These are phyloP conservation scores for Elysia crispata DNA, from an alignment of 2,888 invertebrate species.

Conservation along the genomic window DNA sequence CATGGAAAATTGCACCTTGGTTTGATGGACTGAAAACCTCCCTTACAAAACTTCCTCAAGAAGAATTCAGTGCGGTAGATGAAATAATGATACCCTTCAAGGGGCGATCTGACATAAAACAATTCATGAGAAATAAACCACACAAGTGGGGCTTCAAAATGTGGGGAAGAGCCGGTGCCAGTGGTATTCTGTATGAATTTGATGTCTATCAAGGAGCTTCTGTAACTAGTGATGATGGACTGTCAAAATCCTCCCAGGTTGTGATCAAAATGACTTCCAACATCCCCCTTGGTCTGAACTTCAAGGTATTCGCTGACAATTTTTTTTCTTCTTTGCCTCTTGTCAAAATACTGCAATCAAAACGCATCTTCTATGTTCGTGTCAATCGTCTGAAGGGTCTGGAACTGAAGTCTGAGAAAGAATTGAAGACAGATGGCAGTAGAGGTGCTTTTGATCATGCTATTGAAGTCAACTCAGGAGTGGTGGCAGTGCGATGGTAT, in stretches of 20 bases:
- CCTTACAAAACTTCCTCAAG: constrained; percentile 58
- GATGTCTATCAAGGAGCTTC: no score
- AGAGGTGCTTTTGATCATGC: neutral
- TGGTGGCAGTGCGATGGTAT: constrained; percentile 3
- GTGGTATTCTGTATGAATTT: no score
- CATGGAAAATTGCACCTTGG: constrained; percentile 43
- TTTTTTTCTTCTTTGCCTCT: constrained; percentile 45
- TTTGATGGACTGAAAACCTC: constrained; percentile 43
- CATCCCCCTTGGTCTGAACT: no score
- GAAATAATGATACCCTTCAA: constrained; percentile 69
- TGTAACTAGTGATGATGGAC: no score
- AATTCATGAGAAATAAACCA: constrained; percentile 41
- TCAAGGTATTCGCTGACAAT: no score
- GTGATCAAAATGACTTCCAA: no score
- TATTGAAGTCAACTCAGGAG: constrained; percentile 1
- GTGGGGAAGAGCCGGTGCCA: constrained; percentile 35
- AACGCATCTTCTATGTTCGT: constrained; percentile 3
- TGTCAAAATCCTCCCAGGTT: no score
- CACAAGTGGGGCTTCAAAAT: constrained; percentile 56
- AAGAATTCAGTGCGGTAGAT: constrained; percentile 63
- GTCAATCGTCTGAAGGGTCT: constrained; percentile 1
- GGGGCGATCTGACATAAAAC: constrained; percentile 48
- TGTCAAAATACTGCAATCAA: no score
- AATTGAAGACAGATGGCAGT: constrained; percentile 22
- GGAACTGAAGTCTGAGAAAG: neutral